These are phyloP conservation scores for Arremon brunneinucha DNA, from an alignment of 2,797 vertebrate genomes.

Conservation along the genomic window DNA sequence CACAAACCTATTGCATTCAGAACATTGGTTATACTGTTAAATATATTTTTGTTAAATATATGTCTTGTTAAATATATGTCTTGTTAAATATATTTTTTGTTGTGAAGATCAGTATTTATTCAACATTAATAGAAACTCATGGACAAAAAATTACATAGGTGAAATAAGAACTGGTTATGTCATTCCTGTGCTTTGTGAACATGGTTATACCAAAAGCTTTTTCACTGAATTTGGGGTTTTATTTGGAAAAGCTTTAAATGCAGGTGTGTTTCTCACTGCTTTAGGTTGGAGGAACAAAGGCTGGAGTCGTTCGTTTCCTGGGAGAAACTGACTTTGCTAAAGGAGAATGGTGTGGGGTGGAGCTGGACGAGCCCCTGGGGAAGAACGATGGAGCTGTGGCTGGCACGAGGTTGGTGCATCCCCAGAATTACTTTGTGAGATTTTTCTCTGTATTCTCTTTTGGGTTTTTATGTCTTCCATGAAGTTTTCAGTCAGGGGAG, in stretches of 20 bases:
- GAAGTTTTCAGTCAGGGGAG: neutral
- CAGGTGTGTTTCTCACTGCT: neutral
- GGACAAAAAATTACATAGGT: neutral
- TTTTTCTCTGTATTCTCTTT: neutral
- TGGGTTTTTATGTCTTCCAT: neutral
- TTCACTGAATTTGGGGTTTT: neutral
- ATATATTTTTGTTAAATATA: neutral
- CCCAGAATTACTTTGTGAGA: rapidly evolving
- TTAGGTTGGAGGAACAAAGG: slow-evolving; percentile 96
- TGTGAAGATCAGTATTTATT: neutral
- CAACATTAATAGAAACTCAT: neutral
- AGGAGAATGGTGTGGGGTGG: slow-evolving; percentile 96
- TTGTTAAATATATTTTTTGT: neutral
- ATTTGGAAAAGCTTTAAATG: neutral
- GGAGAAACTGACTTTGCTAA: slow-evolving; percentile 98
- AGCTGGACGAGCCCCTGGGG: slow-evolving; percentile 90
- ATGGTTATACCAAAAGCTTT: neutral
- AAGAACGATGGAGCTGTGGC: slow-evolving; percentile 96
- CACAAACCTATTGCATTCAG: neutral
- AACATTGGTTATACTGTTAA: neutral
- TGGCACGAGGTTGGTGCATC: slow-evolving; percentile 82
- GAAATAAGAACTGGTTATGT: neutral
- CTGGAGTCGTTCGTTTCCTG: slow-evolving; percentile 94
- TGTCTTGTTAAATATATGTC: neutral
- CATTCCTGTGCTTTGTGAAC: neutral